Base-by-base conservation (phyloP, 2,797 vertebrate species). In the Eospalax fontanierii region DNA sequence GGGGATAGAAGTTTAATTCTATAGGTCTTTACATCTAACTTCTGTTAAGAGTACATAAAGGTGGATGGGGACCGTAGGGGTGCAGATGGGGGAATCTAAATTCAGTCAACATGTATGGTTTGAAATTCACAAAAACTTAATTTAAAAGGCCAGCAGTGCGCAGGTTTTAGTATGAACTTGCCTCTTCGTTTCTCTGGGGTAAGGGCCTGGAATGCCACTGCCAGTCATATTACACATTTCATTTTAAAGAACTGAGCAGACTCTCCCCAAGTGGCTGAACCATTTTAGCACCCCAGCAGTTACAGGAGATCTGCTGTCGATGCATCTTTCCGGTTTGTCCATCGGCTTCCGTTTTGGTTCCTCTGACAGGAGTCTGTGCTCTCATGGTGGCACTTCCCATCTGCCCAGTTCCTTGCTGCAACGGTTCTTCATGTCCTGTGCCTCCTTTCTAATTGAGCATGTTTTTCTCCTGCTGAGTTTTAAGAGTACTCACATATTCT, bases 181-280 rank as follows among this genome's bases (percentile, higher is more conserved):
- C 61, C n/a, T 73, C 89, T 93, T 93, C n/a, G 11, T 76, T 71
- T 95, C 54, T 94, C 11, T 54, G 21, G 76, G 76, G 87, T 82
- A 81, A 90, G 79, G 54, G 65, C 33, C 57, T 43, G 66, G 66
- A 33, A 28, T 38, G n/a, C 33, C 59, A 38, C 12, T 74, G 14
- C 40, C 65, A 71, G 78, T 93, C 59, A 46, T 63, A 38, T 33
- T 73, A 24, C 9, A 35, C 54, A n/a, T n/a, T n/a, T n/a, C n/a
- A n/a, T 61, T 90, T 68, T 70, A 57, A 93, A 82, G 78, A 91
- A 78, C 11, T 21, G 19, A 30, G n/a, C 68, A 54, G 3, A 63
- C 1, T 83, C 66, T 93, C 84, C 79, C 66, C 24, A n/a, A 87
- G 28, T 80, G 75, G 35, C 12, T 28, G 35, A 35, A 38, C 21